These are phyloP conservation scores for Crambe crambe DNA, from an alignment of 37 sponge, comb jelly and placozoan species.

Conservation along the genomic window DNA sequence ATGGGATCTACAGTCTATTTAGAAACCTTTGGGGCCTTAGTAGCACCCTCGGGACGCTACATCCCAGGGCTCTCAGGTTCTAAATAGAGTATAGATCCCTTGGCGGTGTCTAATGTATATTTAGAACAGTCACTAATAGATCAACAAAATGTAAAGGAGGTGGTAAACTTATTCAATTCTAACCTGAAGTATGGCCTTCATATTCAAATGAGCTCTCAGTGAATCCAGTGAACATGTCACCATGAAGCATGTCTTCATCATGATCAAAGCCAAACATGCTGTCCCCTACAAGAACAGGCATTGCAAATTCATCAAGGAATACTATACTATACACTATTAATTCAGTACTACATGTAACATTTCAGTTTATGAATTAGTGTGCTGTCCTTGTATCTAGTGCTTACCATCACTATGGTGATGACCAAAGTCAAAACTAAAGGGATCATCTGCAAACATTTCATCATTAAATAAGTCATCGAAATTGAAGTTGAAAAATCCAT, in stretches of 20 bases:
- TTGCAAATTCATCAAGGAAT: too few species aligned
- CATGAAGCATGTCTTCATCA: background rate
- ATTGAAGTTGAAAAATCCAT: conserved; percentile 34
- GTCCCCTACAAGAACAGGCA: background rate
- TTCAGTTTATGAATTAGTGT: too few species aligned
- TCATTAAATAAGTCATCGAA: conserved; percentile 54
- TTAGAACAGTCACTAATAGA: too few species aligned
- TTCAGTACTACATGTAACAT: too few species aligned
- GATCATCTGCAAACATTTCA: conserved; percentile 34
- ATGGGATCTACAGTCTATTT: too few species aligned
- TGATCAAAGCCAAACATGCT: background rate
- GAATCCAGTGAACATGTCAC: background rate
- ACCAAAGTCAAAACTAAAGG: background rate
- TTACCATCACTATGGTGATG: background rate
- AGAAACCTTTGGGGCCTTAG: too few species aligned
- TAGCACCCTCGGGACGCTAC: too few species aligned
- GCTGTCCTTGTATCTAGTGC: too few species aligned
- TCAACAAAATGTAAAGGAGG: background rate
- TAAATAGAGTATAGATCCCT: too few species aligned
- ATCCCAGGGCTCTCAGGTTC: too few species aligned
- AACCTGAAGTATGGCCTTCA: background rate
- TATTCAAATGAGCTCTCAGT: background rate
- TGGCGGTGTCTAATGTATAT: too few species aligned
- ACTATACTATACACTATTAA: too few species aligned
- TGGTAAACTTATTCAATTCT: background rate